Conservation (phyloP, 2,113 vertebrate species). For the Alethe castanea region DNA sequence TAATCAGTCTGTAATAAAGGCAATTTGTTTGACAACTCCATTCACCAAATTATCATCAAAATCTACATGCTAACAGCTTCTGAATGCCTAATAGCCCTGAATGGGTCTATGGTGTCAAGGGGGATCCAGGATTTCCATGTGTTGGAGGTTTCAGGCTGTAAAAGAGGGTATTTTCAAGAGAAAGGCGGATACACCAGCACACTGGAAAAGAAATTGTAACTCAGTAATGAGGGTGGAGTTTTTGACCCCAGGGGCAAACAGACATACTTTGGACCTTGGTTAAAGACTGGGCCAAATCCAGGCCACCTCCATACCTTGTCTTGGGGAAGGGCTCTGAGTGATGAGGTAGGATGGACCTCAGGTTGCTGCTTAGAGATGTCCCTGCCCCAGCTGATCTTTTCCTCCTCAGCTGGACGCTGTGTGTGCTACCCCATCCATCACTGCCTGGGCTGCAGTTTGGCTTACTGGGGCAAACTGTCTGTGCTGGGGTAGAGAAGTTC, state of each 20-base stretch:
- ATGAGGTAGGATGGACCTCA: neutral
- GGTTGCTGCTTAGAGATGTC: neutral
- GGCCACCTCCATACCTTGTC: neutral
- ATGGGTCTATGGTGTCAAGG: neutral
- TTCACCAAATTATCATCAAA: constrained; percentile 61
- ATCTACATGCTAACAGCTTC: constrained; percentile 55
- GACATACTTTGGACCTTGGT: neutral
- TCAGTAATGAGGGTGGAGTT: neutral
- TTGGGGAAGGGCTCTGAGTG: neutral
- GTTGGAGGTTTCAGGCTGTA: neutral
- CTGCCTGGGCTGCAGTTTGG: neutral
- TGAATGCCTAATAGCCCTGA: constrained; percentile 29
- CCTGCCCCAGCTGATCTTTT: neutral
- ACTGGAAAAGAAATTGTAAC: neutral
- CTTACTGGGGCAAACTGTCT: neutral
- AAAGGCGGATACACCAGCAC: neutral
- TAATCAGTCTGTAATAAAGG: constrained; percentile 59
- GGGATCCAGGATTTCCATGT: neutral
- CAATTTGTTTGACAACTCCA: constrained; percentile 68
- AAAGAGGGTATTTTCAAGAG: neutral
- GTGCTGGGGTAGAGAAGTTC: neutral
- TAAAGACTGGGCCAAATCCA: neutral
- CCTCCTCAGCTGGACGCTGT: neutral
- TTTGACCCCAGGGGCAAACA: neutral
- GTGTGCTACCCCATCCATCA: neutral